These are phyloP conservation scores for Vicugna pacos DNA, from an alignment of 2,113 vertebrate species.

Conservation along the genomic window DNA sequence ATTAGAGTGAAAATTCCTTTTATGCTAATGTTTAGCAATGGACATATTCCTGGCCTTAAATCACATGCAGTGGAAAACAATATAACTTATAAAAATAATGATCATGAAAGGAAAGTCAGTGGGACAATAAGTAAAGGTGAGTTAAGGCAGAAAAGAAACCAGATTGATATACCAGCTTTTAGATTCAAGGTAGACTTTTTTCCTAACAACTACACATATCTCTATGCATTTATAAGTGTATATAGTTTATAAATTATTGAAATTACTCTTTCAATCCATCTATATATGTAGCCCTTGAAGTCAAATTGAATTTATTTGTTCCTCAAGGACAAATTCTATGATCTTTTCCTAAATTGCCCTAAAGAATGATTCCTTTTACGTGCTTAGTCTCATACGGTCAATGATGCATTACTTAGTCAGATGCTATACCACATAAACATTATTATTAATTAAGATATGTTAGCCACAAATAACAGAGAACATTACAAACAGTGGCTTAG, in stretches of 20 bases:
- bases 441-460: background rate
- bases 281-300: background rate
- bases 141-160: background rate
- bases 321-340: slow-evolving; percentile 13
- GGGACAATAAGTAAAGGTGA: background rate
- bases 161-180: background rate
- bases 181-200: background rate
- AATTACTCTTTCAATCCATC: background rate
- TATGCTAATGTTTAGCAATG: background rate
- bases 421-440: background rate
- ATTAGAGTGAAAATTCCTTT: background rate
- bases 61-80: background rate
- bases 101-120: background rate
- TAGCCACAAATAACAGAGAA: background rate
- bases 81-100: background rate
- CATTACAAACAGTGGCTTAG: background rate
- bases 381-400: background rate
- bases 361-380: background rate
- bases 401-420: background rate
- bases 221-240: background rate
- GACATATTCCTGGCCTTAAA: background rate
- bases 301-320: slow-evolving; percentile 10
- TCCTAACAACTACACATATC: background rate
- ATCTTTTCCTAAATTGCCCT: background rate
- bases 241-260: background rate